Evolutionary conservation across 2,888 invertebrate genomes (phyloP), one percentile per base, ranked within the genome.

Genomic region (Oxytorus armatus): DNA sequence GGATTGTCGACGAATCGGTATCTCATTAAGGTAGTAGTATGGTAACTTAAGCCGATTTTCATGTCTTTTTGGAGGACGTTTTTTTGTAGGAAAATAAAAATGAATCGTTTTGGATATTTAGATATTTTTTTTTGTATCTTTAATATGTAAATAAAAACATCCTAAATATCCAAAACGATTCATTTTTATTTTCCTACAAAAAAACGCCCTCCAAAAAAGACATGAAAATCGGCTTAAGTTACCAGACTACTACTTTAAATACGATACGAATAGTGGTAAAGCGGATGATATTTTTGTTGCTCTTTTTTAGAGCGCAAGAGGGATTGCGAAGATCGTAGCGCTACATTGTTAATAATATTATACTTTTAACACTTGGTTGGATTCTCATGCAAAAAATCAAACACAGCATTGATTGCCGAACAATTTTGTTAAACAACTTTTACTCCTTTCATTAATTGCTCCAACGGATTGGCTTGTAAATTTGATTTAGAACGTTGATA

Each of bases 1-100:
- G 59, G 72, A 72, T 66, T 59, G 66, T 59, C n/a, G n/a, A n/a
- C 66, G 63, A 57, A 77, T 70, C 53, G 77, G 33, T 63, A 77
- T 65, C 63, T 61, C n/a, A n/a, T n/a, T n/a, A n/a, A n/a, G n/a
- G n/a, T n/a, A n/a, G n/a, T n/a, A n/a, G n/a, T n/a, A n/a, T n/a
- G n/a, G n/a, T n/a, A n/a, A n/a, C n/a, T n/a, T n/a, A n/a, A n/a
- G n/a, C n/a, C n/a, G n/a, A n/a, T n/a, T n/a, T n/a, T n/a, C n/a
- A n/a, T n/a, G n/a, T n/a, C n/a, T n/a, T n/a, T n/a, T n/a, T n/a
- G n/a, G n/a, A n/a, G n/a, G n/a, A n/a, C n/a, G n/a, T n/a, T n/a
- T n/a, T n/a, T n/a, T n/a, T n/a, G n/a, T n/a, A n/a, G n/a, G n/a
- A n/a, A n/a, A n/a, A n/a, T n/a, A n/a, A n/a, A n/a, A n/a, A n/a